These are phyloP conservation scores for Heliothis virescens DNA, from an alignment of 1,140 invertebrate species.

Conservation along the genomic window DNA sequence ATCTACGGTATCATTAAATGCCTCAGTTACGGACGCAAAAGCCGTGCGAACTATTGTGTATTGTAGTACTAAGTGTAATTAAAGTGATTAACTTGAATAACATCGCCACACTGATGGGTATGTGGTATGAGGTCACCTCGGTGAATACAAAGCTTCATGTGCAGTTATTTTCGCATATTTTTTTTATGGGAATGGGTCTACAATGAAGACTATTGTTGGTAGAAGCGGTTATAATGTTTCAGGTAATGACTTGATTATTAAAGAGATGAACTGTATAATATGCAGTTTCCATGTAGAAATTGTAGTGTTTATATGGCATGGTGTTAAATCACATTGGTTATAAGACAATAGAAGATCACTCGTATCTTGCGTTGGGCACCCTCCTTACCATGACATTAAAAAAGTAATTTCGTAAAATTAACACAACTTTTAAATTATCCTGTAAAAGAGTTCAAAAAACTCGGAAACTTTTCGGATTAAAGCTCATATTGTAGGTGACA, in stretches of 20 bases:
- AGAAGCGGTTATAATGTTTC: too few relatives aligned
- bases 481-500: not conserved
- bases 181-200: not conserved
- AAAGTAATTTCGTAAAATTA: not conserved
- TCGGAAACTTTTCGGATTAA: not conserved
- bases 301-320: too few relatives aligned
- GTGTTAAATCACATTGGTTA: too few relatives aligned
- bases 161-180: not conserved
- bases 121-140: constrained; percentile 14
- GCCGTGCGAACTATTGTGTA: constrained; percentile 26
- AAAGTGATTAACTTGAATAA: constrained; percentile 36
- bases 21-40: constrained; percentile 2
- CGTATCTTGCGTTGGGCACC: too few relatives aligned
- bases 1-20: not conserved
- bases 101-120: constrained; percentile 9
- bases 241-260: too few relatives aligned
- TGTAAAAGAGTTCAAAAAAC: not conserved
- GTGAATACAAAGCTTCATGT: not conserved
- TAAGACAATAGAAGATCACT: too few relatives aligned
- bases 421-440: not conserved
- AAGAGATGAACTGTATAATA: too few relatives aligned
- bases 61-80: constrained; percentile 16
- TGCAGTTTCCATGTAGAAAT: too few relatives aligned
- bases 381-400: too few relatives aligned
- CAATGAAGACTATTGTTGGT: not conserved